Evolutionary conservation across 2,113 vertebrate genomes (phyloP).

Genomic region (Cervus canadensis): DNA sequence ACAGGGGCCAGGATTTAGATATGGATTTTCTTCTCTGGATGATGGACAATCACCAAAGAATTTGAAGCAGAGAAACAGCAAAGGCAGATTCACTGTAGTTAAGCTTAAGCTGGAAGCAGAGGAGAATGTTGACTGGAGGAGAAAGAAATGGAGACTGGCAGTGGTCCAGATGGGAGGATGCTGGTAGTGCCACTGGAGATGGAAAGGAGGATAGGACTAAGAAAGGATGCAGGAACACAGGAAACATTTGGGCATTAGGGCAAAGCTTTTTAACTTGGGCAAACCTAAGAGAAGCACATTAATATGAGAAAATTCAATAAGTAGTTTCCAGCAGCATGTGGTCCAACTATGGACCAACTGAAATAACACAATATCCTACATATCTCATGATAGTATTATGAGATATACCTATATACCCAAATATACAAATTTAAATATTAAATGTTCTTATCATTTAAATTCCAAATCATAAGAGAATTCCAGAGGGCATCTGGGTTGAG

Average conservation of each 20-base stretch:
- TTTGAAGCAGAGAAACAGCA: neutral
- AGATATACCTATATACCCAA: neutral
- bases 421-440: neutral
- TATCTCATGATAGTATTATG: neutral
- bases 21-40: neutral
- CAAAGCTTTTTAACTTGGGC: neutral
- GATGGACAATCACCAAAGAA: neutral
- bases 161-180: neutral
- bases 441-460: neutral
- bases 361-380: neutral
- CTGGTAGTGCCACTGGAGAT: fast-evolving
- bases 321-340: neutral
- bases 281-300: neutral
- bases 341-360: neutral
- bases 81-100: neutral
- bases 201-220: fast-evolving
- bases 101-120: neutral
- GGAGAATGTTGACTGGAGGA: neutral
- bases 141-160: neutral
- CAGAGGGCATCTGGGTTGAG: neutral
- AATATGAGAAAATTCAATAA: neutral
- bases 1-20: neutral
- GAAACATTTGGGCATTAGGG: neutral
- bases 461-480: neutral
- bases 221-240: neutral